Evolutionary conservation across 35 echinoderm and acorn worm genomes (phyloP), one percentile per base, ranked within the genome.

Genomic region (Heliocidaris tuberculata): DNA sequence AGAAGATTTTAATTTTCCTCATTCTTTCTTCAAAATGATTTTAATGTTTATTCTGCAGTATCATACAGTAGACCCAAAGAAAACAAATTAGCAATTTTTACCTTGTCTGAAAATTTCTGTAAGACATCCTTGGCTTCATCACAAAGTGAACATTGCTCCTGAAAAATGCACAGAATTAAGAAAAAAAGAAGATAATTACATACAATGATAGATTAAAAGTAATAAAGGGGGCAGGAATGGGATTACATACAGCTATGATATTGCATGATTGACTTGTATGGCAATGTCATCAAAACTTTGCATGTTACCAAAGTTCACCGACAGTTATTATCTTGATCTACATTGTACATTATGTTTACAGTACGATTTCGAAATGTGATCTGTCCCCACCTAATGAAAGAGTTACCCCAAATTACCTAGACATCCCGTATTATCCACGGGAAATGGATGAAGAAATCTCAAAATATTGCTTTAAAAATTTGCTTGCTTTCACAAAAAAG

Each of bases 111-210:
- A 32, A 90, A 96, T 60, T 96, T 95, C 78, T 93, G 48, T 48
- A 96, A 60, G 15, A 96, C 89, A 27, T 93, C 94, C 52, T 96
- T 96, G 24, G 96, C 96, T 87, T 96, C 96, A 95, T 96, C 96
- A 95, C 96, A 96, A 8, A 96, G 94, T 32, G 96, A 93, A 60
- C 96, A 96, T 6, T 92, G 88, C 15, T 96, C 96, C 96, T 96
- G 50, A 35, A 60, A 59, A 47, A 65, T 1, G 49, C 19, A 87
- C n/a, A 95, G 2, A 90, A 65, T 47, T 87, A 86, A 88, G 13
- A 86, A 85, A 29, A 85, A 85, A 85, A 85, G 15, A 19, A 19
- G 15, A 85, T 29, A 15, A 85, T 15, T 2, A 88, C 27, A 35
- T 31, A 88, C 86, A 88, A 32, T 32, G 31, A 86, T 7, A 32